Base-by-base conservation (phyloP, 2,113 vertebrate genomes). In the Vidua macroura region DNA sequence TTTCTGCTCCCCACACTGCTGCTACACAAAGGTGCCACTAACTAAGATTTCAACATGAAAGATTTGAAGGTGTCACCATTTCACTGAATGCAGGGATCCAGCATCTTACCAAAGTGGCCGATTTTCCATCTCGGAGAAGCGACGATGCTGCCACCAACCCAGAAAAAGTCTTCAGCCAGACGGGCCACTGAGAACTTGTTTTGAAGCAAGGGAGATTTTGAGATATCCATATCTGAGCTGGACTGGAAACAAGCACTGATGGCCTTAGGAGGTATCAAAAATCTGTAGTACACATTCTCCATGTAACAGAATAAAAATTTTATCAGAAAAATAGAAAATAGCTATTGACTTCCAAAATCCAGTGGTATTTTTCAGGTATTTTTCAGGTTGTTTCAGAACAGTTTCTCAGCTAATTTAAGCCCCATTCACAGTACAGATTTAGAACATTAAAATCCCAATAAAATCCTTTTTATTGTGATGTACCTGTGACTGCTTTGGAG, bases 101-200 rank as follows among this genome's bases (percentile, higher is more conserved):
- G 62, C 44, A n/a, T 64, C 99, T 99, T 98, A 99, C 99, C 99
- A 94, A 98, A 96, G 35, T 97, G 98, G 44, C 98, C 98, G 2
- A 98, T 96, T 90, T 97, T 98, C 98, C 98, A 98, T 35, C 88
- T 95, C 0, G 98, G 98, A 21, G 98, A 98, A 11, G 98, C 92
- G 8, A 98, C 97, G 33, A 99, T 97, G 27, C 97, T 98, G 78
- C 96, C 98, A 22, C 98, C 98, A n/a, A 98, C 98, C 98, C 98
- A 98, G 96, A 99, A 98, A 86, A 98, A 98, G 14, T 98, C 98
- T 68, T 99, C 98, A 0, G 98, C 97, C 94, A 98, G 92, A 7
- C 88, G 80, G 48, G 98, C 97, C 77, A 98, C 94, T 0, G 97
- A 95, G 58, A 97, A 95, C 82, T 97, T 97, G 63, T 97, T 95